phyloP scores from a whole-genome alignment of 2,797 vertebrate genomes.

The Manis crassicaudata region DNA sequence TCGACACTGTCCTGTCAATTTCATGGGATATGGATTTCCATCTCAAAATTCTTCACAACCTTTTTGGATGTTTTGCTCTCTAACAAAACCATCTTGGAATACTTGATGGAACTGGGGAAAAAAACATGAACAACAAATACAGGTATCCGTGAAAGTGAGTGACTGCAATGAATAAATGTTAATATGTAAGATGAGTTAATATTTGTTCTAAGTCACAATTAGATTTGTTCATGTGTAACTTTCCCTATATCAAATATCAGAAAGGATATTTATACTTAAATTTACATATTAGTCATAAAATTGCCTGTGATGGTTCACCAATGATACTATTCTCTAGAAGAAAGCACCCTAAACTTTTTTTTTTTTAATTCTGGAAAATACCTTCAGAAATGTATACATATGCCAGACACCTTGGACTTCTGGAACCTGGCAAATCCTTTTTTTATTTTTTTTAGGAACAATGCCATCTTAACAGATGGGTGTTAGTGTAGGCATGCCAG shows the following conservation, averaged over 20 bases:
- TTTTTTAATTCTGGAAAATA: conserved; percentile 71
- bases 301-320: not conserved
- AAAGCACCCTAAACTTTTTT: not conserved
- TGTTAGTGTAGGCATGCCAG: conserved; percentile 83
- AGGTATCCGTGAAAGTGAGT: not conserved
- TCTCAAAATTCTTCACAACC: conserved; percentile 23
- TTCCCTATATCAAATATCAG: not conserved
- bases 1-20: not conserved
- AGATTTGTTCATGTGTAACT: not conserved
- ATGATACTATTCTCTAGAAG: not conserved
- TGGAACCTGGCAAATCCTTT: conserved; percentile 73
- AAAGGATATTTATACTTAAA: not conserved
- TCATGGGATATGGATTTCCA: not conserved
- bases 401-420: conserved; percentile 81
- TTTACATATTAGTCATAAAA: not conserved
- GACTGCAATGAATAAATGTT: not conserved
- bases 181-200: not conserved
- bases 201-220: not conserved
- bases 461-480: conserved; percentile 86
- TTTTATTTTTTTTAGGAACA: conserved; percentile 67
- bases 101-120: not conserved
- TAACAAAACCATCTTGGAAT: not conserved
- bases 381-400: conserved; percentile 70
- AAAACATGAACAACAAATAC: not conserved
- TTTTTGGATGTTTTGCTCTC: not conserved